Evolutionary conservation across 2,888 invertebrate genomes (phyloP).

Genomic region (Hypselothyrea guttata): DNA sequence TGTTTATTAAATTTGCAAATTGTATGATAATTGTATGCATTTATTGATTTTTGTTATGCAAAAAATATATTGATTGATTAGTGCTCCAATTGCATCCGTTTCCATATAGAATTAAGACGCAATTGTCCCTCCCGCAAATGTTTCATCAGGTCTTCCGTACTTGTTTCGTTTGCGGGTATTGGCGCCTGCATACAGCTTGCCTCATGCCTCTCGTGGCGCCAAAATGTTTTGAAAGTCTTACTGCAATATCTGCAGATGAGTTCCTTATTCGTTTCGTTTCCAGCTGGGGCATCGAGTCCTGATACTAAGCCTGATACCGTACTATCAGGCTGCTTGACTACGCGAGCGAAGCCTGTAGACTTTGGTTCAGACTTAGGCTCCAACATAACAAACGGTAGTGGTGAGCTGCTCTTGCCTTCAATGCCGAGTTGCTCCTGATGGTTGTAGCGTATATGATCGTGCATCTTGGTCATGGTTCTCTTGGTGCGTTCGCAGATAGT

Average conservation of each 20-base stretch:
- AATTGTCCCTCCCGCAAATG: constrained; percentile 48
- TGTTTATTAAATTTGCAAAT: no score
- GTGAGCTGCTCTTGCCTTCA: constrained; percentile 49
- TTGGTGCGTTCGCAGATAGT: constrained; percentile 72
- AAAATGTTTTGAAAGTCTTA: constrained; percentile 53
- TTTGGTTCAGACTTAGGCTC: constrained; percentile 61
- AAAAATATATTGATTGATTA: not conserved
- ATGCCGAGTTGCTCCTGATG: constrained; percentile 63
- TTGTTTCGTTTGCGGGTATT: not conserved
- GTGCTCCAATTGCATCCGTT: constrained; percentile 22
- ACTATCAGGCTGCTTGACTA: no score
- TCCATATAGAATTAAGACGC: constrained; percentile 51
- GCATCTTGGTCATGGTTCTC: constrained; percentile 76
- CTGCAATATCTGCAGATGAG: constrained; percentile 56
- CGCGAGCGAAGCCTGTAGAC: no score
- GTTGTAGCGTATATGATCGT: constrained; percentile 71
- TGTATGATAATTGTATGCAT: no score
- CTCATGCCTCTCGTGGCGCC: constrained; percentile 52
- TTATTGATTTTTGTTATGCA: no score
- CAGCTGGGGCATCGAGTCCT: no score
- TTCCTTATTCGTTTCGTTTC: constrained; percentile 23
- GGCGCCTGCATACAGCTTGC: constrained; percentile 19
- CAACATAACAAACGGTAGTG: constrained; percentile 54
- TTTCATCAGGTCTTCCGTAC: constrained; percentile 31
- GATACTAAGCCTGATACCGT: no score